phyloP scores from a whole-genome alignment of 2,888 invertebrate species.

The Fragum fragum region DNA sequence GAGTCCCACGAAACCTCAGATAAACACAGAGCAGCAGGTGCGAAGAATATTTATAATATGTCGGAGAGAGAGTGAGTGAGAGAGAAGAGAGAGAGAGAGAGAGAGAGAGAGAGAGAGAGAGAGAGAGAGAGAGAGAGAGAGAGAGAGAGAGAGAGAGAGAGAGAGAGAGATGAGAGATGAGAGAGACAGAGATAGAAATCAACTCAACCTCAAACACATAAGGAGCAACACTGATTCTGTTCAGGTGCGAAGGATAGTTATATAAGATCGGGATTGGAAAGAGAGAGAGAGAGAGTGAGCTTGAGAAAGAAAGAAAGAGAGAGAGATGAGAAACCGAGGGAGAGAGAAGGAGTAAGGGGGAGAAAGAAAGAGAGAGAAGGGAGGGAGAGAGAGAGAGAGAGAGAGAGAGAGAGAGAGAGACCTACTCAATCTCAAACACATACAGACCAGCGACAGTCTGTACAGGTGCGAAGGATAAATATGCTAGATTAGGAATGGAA shows the following conservation, averaged over 20 bases:
- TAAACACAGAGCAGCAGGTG: too few relatives aligned
- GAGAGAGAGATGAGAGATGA: too few relatives aligned
- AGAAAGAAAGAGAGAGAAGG: constrained; percentile 14
- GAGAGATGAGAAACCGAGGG: neutral
- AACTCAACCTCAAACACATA: neutral
- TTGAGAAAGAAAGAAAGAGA: too few relatives aligned
- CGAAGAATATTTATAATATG: too few relatives aligned
- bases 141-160: neutral
- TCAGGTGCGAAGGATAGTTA: neutral
- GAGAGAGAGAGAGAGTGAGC: too few relatives aligned
- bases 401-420: constrained; percentile 1
- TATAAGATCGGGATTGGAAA: too few relatives aligned
- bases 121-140: neutral
- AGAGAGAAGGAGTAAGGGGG: neutral
- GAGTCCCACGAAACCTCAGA: too few relatives aligned
- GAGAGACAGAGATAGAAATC: neutral
- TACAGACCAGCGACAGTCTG: neutral
- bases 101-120: neutral
- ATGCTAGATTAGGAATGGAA: neutral
- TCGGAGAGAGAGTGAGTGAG: too few relatives aligned
- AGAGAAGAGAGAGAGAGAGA: too few relatives aligned
- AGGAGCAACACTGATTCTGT: neutral
- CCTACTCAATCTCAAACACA: neutral
- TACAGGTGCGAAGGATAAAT: neutral
- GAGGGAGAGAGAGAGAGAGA: constrained; percentile 14